Evolutionary conservation across 2,113 vertebrate species (phyloP).

Genomic region (Elephantulus edwardii): DNA sequence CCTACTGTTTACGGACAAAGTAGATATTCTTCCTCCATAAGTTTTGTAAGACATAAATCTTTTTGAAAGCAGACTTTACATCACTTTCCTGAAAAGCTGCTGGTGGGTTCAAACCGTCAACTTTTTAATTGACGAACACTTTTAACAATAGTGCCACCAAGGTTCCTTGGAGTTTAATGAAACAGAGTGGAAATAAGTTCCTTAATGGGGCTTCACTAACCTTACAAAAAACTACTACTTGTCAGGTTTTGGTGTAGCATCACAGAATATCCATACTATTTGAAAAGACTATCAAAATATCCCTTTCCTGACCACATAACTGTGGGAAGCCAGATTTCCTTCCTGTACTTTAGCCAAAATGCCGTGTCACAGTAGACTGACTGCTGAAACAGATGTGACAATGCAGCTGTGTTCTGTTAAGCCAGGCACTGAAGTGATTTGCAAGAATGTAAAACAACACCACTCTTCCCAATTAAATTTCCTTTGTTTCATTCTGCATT

Average conservation of each 20-base stretch:
- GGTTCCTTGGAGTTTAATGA: neutral
- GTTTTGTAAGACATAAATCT: neutral
- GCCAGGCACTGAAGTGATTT: neutral
- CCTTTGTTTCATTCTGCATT: neutral
- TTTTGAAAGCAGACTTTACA: neutral
- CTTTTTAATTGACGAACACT: neutral
- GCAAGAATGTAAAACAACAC: neutral
- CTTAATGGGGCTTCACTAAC: accelerated
- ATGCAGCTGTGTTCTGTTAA: neutral
- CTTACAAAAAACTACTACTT: neutral
- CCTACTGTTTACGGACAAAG: no score
- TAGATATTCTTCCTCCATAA: no score
- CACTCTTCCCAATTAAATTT: neutral
- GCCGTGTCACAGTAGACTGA: neutral
- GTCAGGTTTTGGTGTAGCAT: neutral
- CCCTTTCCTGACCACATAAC: neutral
- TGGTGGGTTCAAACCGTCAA: neutral
- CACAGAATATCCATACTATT: neutral
- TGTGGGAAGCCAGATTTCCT: neutral
- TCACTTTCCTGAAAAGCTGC: neutral
- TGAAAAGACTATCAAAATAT: neutral
- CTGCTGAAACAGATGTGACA: neutral
- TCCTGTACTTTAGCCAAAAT: neutral
- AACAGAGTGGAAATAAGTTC: neutral
- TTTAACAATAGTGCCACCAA: neutral